These are phyloP conservation scores for Drosophila falleni DNA, from an alignment of 2,888 invertebrate species.

Conservation along the genomic window DNA sequence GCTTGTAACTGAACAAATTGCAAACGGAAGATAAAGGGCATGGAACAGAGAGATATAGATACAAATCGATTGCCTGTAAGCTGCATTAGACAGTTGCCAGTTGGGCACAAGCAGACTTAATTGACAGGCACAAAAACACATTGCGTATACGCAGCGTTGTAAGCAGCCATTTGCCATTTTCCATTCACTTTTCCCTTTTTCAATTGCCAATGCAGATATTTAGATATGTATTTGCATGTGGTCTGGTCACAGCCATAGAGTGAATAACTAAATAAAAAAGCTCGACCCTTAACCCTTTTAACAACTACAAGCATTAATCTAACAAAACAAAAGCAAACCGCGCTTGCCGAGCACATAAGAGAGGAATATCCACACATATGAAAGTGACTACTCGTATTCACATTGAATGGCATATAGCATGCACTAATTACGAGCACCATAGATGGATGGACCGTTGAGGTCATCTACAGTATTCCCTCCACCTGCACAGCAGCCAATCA, in stretches of 20 bases:
- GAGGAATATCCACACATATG: constrained; percentile 1
- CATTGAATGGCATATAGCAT: constrained; percentile 43
- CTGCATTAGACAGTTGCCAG: constrained; percentile 38
- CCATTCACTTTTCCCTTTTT: constrained; percentile 1
- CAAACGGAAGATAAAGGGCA: constrained; percentile 16
- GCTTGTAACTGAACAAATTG: constrained; percentile 40
- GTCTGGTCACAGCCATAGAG: constrained; percentile 29
- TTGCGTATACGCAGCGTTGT: constrained; percentile 56
- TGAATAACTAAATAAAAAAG: constrained; percentile 54
- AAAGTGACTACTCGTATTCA: constrained; percentile 18
- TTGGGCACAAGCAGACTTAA: constrained; percentile 40
- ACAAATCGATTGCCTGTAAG: constrained; percentile 56
- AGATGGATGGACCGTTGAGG: constrained; percentile 44
- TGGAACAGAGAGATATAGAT: constrained; percentile 13
- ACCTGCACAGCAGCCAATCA: constrained; percentile 58
- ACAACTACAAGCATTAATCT: constrained; percentile 57
- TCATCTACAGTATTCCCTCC: constrained; percentile 23
- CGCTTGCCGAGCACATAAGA: neutral
- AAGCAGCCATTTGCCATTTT: constrained; percentile 27
- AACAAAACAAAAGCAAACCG: constrained; percentile 44
- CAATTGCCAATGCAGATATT: constrained; percentile 8
- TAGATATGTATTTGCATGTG: constrained; percentile 33
- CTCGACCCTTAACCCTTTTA: neutral
- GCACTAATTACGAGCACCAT: constrained; percentile 56
- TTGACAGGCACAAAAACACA: constrained; percentile 45